Base-by-base conservation (phyloP, 2,888 invertebrate species). In the Nymphalis polychloros region DNA sequence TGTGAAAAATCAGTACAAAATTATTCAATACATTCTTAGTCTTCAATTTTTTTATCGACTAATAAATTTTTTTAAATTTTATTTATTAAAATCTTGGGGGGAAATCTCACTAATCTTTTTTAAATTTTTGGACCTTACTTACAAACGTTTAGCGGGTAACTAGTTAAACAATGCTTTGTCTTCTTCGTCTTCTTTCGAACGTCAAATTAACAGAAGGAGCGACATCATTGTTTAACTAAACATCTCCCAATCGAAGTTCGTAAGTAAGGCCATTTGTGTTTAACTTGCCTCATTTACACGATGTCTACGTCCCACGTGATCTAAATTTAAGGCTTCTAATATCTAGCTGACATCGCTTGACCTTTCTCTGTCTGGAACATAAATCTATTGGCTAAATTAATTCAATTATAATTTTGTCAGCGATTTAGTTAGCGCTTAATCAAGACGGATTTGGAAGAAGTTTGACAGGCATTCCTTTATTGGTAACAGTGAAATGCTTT, bases 271-370 rank as follows among this genome's bases (percentile, higher is more conserved):
- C 27, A 6, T 50, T 50, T 19, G n/a, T 27, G 4, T 27, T n/a
- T 65, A 10, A 31, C 17, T 27, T 31, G n/a, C 41, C 49, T 60
- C 19, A 52, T 17, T 31, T 31, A 55, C 23, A 8, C 53, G 46
- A 23, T 20, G 46, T 41, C 52, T 57, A 47, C 7, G 23, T 47
- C 23, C 48, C 16, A 48, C n/a, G 63, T 61, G 70, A 64, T 64
- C 63, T 67, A 66, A 66, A 69, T 69, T 71, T 61, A 62, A 52
- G 67, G 71, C 69, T 71, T 71, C 71, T 70, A 63, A 69, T 67
- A 59, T 71, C 66, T 47, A 62, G 59, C 60, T 64, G 27, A 52
- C 57, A 31, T 50, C 50, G 67, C 63, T 60, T 64, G 61, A 68
- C 70, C 67, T 67, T 59, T 46, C 48, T 27, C 50, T 41, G 68